Percentiles rank a stretch among this genome's conserved stretches.
Conservation (phyloP, 2,797 vertebrate species). For the Microcaecilia unicolor region DNA sequence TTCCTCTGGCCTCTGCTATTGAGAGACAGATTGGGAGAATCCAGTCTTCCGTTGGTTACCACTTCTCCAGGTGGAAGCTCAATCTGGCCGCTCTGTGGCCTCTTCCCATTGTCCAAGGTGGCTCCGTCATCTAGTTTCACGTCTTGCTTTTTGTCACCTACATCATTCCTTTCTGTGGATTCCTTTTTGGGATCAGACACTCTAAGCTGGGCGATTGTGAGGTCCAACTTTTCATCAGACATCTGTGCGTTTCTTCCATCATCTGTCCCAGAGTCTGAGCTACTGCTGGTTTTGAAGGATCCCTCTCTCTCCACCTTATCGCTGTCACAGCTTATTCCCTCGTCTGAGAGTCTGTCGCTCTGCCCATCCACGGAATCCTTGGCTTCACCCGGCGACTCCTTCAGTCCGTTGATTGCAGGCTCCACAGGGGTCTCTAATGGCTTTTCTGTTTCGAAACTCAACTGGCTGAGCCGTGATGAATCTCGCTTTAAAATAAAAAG, state of each 20-base stretch:
- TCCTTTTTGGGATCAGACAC: slow-evolving; percentile 11
- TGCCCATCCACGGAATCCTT: slow-evolving; percentile 22
- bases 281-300: slow-evolving; percentile 41
- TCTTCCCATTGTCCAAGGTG: slow-evolving; percentile 15
- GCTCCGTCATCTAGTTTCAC: slow-evolving; percentile 7
- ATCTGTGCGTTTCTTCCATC: slow-evolving; percentile 45
- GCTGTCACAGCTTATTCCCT: slow-evolving; percentile 35
- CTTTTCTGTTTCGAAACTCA: slow-evolving; percentile 63
- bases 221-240: slow-evolving; percentile 56
- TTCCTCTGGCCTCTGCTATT: slow-evolving; percentile 48
- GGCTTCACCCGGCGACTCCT: slow-evolving; percentile 1
- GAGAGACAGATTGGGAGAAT: slow-evolving; percentile 6
- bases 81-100: slow-evolving; percentile 37
- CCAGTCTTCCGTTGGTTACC: slow-evolving; percentile 46
- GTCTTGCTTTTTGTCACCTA: background rate
- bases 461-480: slow-evolving; percentile 59
- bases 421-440: slow-evolving; percentile 4
- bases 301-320: slow-evolving; percentile 55
- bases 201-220: slow-evolving; percentile 43
- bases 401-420: slow-evolving; percentile 19
- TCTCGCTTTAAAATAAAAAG: slow-evolving; percentile 43
- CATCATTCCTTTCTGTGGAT: background rate
- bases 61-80: slow-evolving; percentile 36
- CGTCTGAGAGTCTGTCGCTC: slow-evolving; percentile 19
- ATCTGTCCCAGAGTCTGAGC: slow-evolving; percentile 51